These are phyloP conservation scores for Hemichromis elongatus DNA, from an alignment of 2,113 vertebrate genomes.

Conservation along the genomic window DNA sequence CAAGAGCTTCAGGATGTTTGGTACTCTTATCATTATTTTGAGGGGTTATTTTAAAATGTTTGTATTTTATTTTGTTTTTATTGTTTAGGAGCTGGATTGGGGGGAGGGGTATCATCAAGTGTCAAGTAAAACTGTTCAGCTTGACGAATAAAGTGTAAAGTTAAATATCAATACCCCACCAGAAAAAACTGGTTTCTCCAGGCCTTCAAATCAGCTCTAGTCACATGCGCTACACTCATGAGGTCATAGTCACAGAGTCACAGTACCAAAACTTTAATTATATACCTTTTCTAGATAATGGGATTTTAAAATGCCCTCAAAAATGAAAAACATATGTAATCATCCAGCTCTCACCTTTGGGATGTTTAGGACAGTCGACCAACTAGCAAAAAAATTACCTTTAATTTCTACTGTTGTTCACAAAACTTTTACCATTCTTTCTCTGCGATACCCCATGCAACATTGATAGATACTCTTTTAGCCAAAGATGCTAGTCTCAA, in stretches of 20 bases:
- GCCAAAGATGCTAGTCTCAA: not conserved
- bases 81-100: not conserved
- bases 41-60: not conserved
- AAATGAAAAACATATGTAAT: not conserved
- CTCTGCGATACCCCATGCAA: not conserved
- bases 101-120: not conserved
- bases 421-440: fast-evolving
- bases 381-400: not conserved
- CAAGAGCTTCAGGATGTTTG: not conserved
- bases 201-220: not conserved
- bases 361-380: not conserved
- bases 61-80: not conserved
- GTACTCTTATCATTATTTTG: not conserved
- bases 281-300: not conserved
- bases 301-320: not conserved
- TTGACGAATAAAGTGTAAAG: not conserved
- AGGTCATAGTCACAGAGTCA: not conserved
- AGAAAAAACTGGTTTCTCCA: not conserved
- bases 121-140: not conserved
- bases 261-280: not conserved
- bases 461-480: not conserved
- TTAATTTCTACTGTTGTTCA: not conserved
- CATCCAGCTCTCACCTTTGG: fast-evolving
- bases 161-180: not conserved
- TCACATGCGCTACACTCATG: not conserved